Evolutionary conservation across 2,888 invertebrate species (phyloP).

Genomic region (Eledona agricola): DNA sequence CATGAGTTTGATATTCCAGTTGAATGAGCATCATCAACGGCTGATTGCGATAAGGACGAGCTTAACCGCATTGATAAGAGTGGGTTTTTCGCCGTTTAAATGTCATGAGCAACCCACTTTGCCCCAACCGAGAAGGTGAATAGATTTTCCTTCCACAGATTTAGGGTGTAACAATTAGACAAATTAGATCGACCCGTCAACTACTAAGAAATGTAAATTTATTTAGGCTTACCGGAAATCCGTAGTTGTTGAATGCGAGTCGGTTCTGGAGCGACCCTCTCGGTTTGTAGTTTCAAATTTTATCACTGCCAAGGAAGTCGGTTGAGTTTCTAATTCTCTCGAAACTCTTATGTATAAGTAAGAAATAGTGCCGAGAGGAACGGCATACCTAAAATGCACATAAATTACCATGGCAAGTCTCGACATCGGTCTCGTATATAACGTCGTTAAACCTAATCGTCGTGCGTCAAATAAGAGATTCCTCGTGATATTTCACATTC

Average conservation of each 20-base stretch:
- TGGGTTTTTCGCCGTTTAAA: slow-evolving; percentile 10
- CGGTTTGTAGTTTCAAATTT: slow-evolving; percentile 65
- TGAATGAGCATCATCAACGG: background rate
- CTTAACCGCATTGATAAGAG: slow-evolving; percentile 4
- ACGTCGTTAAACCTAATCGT: slow-evolving; percentile 14
- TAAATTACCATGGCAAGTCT: slow-evolving; percentile 13
- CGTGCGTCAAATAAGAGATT: slow-evolving; percentile 6
- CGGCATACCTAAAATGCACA: slow-evolving; percentile 64
- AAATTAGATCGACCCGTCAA: background rate
- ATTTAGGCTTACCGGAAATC: slow-evolving; percentile 53
- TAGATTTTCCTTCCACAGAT: no score
- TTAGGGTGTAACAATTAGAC: slow-evolving; percentile 19
- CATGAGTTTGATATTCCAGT: no score
- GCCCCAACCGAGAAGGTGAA: no score
- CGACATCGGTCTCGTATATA: slow-evolving; percentile 10
- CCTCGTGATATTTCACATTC: slow-evolving; percentile 8
- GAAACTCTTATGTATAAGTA: slow-evolving; percentile 73
- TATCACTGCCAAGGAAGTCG: slow-evolving; percentile 66
- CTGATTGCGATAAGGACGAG: slow-evolving; percentile 8
- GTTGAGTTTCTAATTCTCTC: slow-evolving; percentile 68
- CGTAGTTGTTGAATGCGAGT: slow-evolving; percentile 56
- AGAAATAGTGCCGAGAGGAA: slow-evolving; percentile 69
- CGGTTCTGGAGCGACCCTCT: slow-evolving; percentile 54
- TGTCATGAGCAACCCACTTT: slow-evolving; percentile 7
- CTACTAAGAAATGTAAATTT: slow-evolving; percentile 21